Percentiles rank a stretch among this genome's conserved stretches.
Evolutionary conservation across 2,888 invertebrate species (phyloP).

Genomic region (Odontomyia ornata): DNA sequence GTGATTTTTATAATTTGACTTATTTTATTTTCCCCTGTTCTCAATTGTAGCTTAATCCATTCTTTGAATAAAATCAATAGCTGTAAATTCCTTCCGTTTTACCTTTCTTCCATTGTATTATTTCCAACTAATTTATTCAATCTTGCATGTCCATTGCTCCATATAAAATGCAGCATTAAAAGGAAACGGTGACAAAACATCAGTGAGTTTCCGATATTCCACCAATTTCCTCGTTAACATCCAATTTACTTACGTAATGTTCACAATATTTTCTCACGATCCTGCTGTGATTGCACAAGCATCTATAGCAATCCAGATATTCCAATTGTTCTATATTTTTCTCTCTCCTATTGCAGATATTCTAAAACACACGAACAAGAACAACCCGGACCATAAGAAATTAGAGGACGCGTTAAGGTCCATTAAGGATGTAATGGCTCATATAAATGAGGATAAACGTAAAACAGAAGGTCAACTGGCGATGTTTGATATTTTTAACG

Average conservation of each 20-base stretch:
- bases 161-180: slow-evolving; percentile 2
- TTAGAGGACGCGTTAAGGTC: slow-evolving; percentile 86
- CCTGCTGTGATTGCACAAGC: slow-evolving; percentile 3
- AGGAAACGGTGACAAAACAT: neutral
- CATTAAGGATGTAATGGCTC: slow-evolving; percentile 92
- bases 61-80: too few relatives aligned
- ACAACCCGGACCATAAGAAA: slow-evolving; percentile 86
- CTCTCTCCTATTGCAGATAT: slow-evolving; percentile 73
- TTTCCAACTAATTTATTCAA: neutral
- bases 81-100: neutral
- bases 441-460: slow-evolving; percentile 97
- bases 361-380: slow-evolving; percentile 88
- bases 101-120: neutral
- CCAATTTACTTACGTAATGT: slow-evolving; percentile 16
- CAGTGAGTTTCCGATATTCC: neutral
- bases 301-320: neutral
- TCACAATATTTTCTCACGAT: slow-evolving; percentile 4
- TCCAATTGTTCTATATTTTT: neutral
- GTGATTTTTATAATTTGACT: too few relatives aligned
- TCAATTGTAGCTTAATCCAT: too few relatives aligned
- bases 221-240: slow-evolving; percentile 24
- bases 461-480: slow-evolving; percentile 95
- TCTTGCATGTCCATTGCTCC: neutral
- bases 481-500: slow-evolving; percentile 97
- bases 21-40: too few relatives aligned